Base-by-base conservation (phyloP, 2,888 invertebrate genomes). In the Ophion ellenae region DNA sequence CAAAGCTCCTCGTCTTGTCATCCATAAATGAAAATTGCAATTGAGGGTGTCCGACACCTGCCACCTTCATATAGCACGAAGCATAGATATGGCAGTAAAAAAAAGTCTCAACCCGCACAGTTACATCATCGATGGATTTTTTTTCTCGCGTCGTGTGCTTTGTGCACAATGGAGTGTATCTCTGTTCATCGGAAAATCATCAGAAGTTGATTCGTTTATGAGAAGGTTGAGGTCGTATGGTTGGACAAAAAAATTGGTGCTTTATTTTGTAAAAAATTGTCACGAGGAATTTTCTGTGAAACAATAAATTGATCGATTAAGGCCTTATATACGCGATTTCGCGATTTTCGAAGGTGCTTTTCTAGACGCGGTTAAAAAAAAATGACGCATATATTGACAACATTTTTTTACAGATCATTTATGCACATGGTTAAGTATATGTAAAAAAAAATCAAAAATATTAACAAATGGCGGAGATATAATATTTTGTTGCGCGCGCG, bases 21-120 rank as follows among this genome's bases (percentile, higher is more conserved):
- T 79, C 53, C 71, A 53, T 66, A 40, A 53, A 67, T 20, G 45
- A 17, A 76, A 70, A 70, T 32, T 73, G 28, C 36, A 20, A 73
- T n/a, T 20, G 40, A 57, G 10, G n/a, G 28, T 14, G 20, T 63
- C 20, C 40, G 9, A 66, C 64, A 74, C 71, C 24, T 63, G 73
- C 17, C 36, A 10, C n/a, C n/a, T n/a, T n/a, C n/a, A n/a, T n/a
- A n/a, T n/a, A n/a, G n/a, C n/a, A n/a, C n/a, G n/a, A n/a, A n/a
- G n/a, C n/a, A n/a, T n/a, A n/a, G n/a, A n/a, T n/a, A n/a, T 14
- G 53, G 53, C 17, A 14, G 14, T 17, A 3, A 17, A 53, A 53
- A 53, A 53, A 53, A 53, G 53, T 14, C 53, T 53, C 53, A 3
- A 0, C 17, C 14, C 53, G 0, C 17, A 53, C 14, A 5, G 53